Percentiles rank a stretch among this genome's conserved stretches.
These are phyloP conservation scores for Sphaeramia orbicularis DNA, from an alignment of 2,797 vertebrate species.

Conservation along the genomic window DNA sequence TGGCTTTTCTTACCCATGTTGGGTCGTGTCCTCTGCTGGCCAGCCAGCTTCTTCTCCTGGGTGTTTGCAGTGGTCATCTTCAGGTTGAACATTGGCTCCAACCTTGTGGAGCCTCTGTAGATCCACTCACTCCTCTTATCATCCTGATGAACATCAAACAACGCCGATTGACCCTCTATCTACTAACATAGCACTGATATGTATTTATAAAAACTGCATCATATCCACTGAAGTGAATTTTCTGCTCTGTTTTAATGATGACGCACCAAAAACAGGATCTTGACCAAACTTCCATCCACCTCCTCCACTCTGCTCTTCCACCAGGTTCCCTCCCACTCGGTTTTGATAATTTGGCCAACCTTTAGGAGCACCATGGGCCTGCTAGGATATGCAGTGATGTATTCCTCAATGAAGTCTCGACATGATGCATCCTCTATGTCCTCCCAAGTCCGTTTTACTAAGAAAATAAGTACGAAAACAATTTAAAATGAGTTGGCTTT, in stretches of 20 bases:
- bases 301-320: conserved; percentile 98
- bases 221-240: not conserved
- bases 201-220: not conserved
- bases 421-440: conserved; percentile 97
- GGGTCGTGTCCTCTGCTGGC: conserved; percentile 92
- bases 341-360: conserved; percentile 95
- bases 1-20: conserved; percentile 88
- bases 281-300: conserved; percentile 97
- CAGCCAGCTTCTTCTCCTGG: conserved; percentile 94
- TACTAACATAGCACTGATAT: not conserved
- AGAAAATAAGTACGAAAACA: conserved; percentile 12
- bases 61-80: conserved; percentile 93
- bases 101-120: conserved; percentile 95
- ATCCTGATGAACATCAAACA: conserved; percentile 77
- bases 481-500: not conserved
- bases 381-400: conserved; percentile 97
- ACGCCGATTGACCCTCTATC: not conserved
- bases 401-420: conserved; percentile 96
- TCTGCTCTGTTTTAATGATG: not conserved
- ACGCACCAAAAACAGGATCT: conserved; percentile 96
- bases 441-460: conserved; percentile 95
- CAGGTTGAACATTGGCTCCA: conserved; percentile 99
- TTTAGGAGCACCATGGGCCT: conserved; percentile 99
- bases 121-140: conserved; percentile 99
- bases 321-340: conserved; percentile 99